Evolutionary conservation across 2,113 vertebrate species (phyloP), one percentile per base, ranked within the genome.

Genomic region (Pangasianodon gigas): DNA sequence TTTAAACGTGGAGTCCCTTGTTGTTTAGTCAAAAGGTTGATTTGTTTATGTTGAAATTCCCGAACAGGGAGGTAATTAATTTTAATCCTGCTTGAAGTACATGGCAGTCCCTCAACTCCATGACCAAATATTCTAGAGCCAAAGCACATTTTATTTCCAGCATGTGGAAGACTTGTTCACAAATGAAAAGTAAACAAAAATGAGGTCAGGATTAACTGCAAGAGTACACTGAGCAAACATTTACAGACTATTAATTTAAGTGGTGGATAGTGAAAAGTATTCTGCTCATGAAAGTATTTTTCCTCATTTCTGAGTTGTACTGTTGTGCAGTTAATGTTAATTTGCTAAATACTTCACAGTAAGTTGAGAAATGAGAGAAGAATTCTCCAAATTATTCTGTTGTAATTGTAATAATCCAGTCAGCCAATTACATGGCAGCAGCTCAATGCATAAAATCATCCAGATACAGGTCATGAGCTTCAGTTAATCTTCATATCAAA

Each of bases 1-100:
- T 93, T 94, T 94, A 79, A 48, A 86, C 52, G 54, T 88, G 89
- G 48, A 85, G 29, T 32, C 58, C 0, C n/a, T 48, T 81, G 48
- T 80, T 51, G n/a, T 69, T 48, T 8, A 80, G 21, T 71, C 52
- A 26, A 41, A 21, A 0, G 1, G 32, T 62, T 26, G 1, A 16
- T 37, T 58, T 7, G 29, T 81, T 37, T 41, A 26, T 44, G 54
- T 24, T 37, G 8, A 26, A 60, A 44, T 60, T 60, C 54, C 44
- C 7, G 18, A 83, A 41, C 46, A n/a, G 7, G 26, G 14, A 54
- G 51, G n/a, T 82, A 7, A 56, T 83, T n/a, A 10, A 8, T 56
- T 32, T 37, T 56, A 32, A 82, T 9, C 29, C 80, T 32, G 16
- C 79, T 83, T 11, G 19, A 37, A 81, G 79, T 51, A 32, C 29